Conservation (phyloP, 2,113 vertebrate species). For the Dipodomys merriami region DNA sequence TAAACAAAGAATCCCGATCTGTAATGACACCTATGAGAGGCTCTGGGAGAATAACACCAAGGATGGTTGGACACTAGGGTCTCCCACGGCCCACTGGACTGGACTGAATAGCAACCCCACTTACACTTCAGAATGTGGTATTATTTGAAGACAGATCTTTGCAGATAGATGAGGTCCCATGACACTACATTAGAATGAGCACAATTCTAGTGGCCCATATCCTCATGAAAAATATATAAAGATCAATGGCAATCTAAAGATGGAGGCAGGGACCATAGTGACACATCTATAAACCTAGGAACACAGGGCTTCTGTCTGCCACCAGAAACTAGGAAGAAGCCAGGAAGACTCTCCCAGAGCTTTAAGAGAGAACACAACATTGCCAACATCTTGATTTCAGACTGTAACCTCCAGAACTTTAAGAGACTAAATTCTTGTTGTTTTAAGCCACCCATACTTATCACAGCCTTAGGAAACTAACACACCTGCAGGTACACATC, state of each 20-base stretch:
- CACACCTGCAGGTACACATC: not conserved
- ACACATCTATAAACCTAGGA: not conserved
- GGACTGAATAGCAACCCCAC: not conserved
- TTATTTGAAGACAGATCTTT: constrained; percentile 17
- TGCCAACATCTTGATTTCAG: not conserved
- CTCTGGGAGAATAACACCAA: not conserved
- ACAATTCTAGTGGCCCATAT: not conserved
- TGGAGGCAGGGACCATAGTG: not conserved
- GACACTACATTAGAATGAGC: not conserved
- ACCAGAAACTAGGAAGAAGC: not conserved
- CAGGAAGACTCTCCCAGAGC: not conserved
- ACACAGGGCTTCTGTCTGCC: no score
- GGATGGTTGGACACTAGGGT: not conserved
- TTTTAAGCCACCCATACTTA: not conserved
- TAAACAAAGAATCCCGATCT: not conserved
- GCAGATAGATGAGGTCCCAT: not conserved
- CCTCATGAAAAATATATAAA: not conserved
- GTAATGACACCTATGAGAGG: not conserved
- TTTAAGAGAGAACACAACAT: not conserved
- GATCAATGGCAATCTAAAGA: not conserved
- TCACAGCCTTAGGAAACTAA: not conserved
- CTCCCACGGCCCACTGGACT: not conserved
- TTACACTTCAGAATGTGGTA: not conserved
- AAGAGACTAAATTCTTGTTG: not conserved
- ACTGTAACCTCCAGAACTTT: not conserved